Base-by-base conservation (phyloP, 2,797 vertebrate genomes). In the Danio kyathit region DNA sequence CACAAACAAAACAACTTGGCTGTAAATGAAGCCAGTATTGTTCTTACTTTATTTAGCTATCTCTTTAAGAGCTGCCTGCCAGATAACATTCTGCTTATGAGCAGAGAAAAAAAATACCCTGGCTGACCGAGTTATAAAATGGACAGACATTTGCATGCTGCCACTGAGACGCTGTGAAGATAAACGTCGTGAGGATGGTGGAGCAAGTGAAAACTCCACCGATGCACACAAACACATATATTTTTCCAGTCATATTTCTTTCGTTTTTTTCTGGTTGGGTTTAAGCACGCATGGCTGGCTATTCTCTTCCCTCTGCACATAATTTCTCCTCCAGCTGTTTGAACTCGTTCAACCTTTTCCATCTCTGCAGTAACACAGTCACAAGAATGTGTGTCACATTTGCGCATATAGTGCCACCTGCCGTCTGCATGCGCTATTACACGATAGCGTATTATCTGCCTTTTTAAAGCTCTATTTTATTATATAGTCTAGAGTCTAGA, bases 241-340 rank as follows among this genome's bases (percentile, higher is more conserved):
- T 64, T 63, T 54, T 46, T 51, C 67, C 70, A 49, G 70, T 40
- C 70, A 21, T 72, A 44, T 64, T 43, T 52, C 43, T 57, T 82
- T 77, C 29, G 29, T n/a, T 72, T 57, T 82, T 51, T 9, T 44
- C 67, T 64, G 72, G 46, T 29, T 74, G 48, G 51, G 54, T 74
- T 46, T 54, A 76, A 81, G 76, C 64, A 85, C 38, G 67, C 81
- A 73, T 19, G 65, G 60, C 46, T 80, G 80, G 75, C 17, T 38
- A 69, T 74, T 41, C 64, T 84, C 60, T 84, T 83, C 83, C 82
- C 82, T 56, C 61, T 43, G 51, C 80, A 76, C 84, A 75, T 88
- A 82, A 91, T 89, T 87, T 85, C 46, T 86, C 90, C 86, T 89
- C 89, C 92, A 92, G 90, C 89, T 93, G 91, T 90, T 90, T 84